Conservation (phyloP, 2,888 invertebrate genomes). For the Idaea biselata region DNA sequence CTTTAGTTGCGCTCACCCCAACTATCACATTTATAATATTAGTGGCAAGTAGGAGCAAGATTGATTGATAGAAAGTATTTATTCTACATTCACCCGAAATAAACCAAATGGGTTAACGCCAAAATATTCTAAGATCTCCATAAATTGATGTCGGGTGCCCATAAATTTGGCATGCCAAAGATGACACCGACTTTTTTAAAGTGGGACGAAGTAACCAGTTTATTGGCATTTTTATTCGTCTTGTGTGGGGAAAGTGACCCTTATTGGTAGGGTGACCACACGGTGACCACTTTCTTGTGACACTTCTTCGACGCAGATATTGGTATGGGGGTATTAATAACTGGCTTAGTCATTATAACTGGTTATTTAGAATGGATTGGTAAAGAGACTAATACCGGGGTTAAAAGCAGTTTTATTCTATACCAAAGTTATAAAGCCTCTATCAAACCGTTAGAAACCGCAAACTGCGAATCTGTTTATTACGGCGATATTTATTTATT, state of each 20-base stretch:
- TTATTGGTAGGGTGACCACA: background rate
- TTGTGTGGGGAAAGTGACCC: background rate
- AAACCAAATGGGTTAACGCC: background rate
- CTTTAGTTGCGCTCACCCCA: too few species aligned
- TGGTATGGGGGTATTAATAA: background rate
- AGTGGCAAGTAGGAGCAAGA: too few species aligned
- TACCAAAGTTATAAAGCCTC: too few species aligned
- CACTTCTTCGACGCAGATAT: background rate
- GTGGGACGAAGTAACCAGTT: background rate
- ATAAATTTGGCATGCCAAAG: background rate
- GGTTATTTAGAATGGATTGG: background rate
- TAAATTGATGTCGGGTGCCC: background rate
- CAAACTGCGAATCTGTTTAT: too few species aligned
- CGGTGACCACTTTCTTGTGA: background rate
- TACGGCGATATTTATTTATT: too few species aligned
- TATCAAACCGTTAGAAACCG: too few species aligned
- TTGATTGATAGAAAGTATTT: too few species aligned
- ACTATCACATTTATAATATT: too few species aligned
- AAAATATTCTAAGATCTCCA: background rate
- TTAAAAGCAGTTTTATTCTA: background rate
- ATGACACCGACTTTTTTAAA: background rate
- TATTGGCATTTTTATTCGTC: background rate
- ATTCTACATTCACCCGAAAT: background rate
- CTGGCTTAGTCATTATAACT: background rate
- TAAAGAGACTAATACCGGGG: background rate